These are phyloP conservation scores for Pogona vitticeps DNA, from an alignment of 2,113 vertebrate genomes.

Conservation along the genomic window DNA sequence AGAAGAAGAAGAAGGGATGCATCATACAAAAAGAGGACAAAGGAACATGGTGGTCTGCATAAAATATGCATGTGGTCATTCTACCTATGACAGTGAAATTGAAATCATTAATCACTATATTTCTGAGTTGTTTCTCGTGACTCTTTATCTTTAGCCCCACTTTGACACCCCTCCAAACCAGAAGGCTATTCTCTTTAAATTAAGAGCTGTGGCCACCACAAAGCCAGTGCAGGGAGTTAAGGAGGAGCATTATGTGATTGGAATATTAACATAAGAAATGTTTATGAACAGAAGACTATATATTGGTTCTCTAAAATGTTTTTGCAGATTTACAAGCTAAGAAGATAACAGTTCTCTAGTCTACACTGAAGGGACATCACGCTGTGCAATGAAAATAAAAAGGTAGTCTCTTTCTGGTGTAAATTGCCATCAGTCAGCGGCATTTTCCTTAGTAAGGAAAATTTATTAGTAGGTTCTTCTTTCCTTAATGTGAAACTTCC, in stretches of 20 bases:
- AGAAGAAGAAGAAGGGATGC: neutral
- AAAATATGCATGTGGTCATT: neutral
- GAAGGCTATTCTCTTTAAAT: neutral
- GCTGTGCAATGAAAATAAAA: constrained; percentile 10
- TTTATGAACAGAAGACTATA: neutral
- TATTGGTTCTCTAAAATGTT: neutral
- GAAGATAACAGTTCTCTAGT: neutral
- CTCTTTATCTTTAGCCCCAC: too few species aligned
- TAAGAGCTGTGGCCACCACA: neutral
- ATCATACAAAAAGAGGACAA: neutral
- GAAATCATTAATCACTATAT: neutral
- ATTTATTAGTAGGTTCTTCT: constrained; percentile 34
- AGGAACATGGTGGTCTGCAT: neutral
- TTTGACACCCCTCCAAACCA: neutral
- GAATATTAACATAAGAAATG: neutral
- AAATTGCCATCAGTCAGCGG: neutral
- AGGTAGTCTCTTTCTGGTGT: neutral
- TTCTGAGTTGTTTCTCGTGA: too few species aligned
- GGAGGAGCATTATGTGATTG: neutral
- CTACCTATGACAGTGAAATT: too few species aligned
- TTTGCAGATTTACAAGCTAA: neutral
- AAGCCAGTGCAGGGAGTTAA: neutral
- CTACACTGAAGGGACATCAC: neutral
- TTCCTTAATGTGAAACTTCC: constrained; percentile 8
- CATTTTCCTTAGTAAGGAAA: constrained; percentile 21